Evolutionary conservation across 2,888 invertebrate species (phyloP).

Genomic region (Rhagium mordax): DNA sequence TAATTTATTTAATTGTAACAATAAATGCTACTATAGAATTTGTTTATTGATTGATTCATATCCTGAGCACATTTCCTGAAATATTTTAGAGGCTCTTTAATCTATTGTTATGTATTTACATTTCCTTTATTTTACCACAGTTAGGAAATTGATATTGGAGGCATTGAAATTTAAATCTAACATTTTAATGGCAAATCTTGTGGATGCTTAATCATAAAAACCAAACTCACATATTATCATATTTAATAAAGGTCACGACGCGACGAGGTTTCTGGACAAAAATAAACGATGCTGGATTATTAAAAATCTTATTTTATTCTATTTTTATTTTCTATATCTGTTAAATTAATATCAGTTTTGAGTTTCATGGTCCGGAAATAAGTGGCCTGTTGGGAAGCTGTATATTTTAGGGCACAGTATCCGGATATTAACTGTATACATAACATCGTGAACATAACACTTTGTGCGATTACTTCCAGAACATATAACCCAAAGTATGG

Average conservation of each 20-base stretch:
- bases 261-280: too few relatives aligned
- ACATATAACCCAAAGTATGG: constrained; percentile 76
- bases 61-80: background rate
- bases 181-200: too few relatives aligned
- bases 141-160: too few relatives aligned
- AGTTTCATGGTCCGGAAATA: constrained; percentile 57
- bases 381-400: constrained; percentile 77
- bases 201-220: too few relatives aligned
- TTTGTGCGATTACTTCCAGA: constrained; percentile 78
- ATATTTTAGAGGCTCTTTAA: too few relatives aligned
- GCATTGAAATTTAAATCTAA: too few relatives aligned
- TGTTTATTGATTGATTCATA: background rate
- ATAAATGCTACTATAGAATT: background rate
- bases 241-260: too few relatives aligned
- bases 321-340: constrained; percentile 51
- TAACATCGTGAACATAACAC: constrained; percentile 74
- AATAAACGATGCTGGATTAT: background rate
- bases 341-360: constrained; percentile 32
- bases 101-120: too few relatives aligned
- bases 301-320: constrained; percentile 36
- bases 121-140: too few relatives aligned
- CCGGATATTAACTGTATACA: constrained; percentile 76
- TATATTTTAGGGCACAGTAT: constrained; percentile 79
- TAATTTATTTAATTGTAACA: constrained; percentile 11
- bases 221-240: too few relatives aligned